These are phyloP conservation scores for Desmodus rotundus DNA, from an alignment of 2,113 vertebrate species.

Conservation along the genomic window DNA sequence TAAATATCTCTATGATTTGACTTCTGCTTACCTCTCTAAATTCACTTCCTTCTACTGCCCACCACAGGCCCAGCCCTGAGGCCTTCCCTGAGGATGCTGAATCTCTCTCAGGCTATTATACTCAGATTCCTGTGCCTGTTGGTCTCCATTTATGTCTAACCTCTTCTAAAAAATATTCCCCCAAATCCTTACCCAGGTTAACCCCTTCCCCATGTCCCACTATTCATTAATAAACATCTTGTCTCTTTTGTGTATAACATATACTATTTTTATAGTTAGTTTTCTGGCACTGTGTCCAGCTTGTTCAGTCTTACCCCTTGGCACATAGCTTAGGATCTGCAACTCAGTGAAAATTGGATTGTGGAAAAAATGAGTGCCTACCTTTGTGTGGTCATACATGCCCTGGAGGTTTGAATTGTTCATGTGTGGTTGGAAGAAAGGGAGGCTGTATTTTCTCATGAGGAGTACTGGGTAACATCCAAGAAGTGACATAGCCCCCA, in stretches of 20 bases:
- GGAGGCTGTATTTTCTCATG: background rate
- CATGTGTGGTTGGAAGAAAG: background rate
- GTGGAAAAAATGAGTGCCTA: background rate
- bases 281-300: background rate
- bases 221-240: background rate
- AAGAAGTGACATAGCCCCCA: rapidly evolving
- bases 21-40: background rate
- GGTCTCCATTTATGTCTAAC: background rate
- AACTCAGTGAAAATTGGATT: background rate
- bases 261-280: background rate
- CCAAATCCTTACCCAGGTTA: background rate
- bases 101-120: background rate
- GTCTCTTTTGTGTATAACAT: background rate
- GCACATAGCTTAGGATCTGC: background rate
- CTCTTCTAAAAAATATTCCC: background rate
- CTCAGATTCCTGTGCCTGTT: background rate
- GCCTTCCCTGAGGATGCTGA: rapidly evolving
- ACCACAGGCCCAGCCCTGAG: too few relatives aligned
- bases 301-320: background rate
- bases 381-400: background rate
- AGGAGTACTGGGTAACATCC: background rate
- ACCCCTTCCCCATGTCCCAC: background rate
- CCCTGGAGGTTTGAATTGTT: background rate
- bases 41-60: background rate
- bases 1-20: background rate